phyloP scores from a whole-genome alignment of 1,140 invertebrate genomes.

The Aphis craccivora region DNA sequence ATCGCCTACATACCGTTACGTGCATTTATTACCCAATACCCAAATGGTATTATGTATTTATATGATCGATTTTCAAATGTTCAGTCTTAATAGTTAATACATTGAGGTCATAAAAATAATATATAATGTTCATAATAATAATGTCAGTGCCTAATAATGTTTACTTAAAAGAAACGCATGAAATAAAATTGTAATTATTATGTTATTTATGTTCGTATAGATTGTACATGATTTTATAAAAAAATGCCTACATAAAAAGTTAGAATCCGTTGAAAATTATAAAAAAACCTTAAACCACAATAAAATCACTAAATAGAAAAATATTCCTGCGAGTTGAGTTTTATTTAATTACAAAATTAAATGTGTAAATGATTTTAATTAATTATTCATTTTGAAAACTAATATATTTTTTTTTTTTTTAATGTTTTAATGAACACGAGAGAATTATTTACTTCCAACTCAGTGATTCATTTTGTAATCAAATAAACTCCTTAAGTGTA shows the following conservation, averaged over 20 bases:
- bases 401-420: neutral
- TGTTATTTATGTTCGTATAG: no score
- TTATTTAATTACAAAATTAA: neutral
- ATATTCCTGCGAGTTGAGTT: neutral
- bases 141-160: no score
- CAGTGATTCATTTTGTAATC: neutral
- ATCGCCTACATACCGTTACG: no score
- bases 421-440: neutral
- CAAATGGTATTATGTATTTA: neutral
- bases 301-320: neutral
- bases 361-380: neutral
- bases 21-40: neutral
- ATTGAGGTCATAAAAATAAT: neutral
- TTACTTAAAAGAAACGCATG: no score
- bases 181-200: no score
- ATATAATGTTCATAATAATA: no score
- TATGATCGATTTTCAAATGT: neutral
- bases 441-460: neutral
- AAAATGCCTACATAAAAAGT: no score
- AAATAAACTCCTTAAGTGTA: conserved; percentile 16
- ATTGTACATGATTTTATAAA: no score
- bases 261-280: neutral
- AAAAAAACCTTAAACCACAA: neutral
- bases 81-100: neutral
- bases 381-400: neutral